Evolutionary conservation across 2,797 vertebrate genomes (phyloP), one percentile per base, ranked within the genome.

Genomic region (Neosilurus hyrtlii): DNA sequence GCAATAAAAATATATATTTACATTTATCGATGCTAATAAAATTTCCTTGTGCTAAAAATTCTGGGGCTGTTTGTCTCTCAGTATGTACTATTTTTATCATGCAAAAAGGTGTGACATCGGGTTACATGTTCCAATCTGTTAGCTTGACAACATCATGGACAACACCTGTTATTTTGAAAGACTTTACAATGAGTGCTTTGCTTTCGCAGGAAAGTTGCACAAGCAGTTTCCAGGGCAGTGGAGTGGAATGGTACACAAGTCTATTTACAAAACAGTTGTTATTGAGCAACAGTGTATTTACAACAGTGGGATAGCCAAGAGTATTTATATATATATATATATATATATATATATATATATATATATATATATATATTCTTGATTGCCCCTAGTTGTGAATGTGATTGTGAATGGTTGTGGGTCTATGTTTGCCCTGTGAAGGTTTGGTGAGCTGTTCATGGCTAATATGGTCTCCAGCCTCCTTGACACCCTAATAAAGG

Each of bases 211-310:
- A 63, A 82, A 74, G 65, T 90, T 90, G 88, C 88, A 84, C 68
- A 90, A 89, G 65, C 10, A 11, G 49, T 76, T 76, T 84, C 18
- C 49, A 84, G 30, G 57, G 24, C 37, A 63, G 30, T 37, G 26
- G 20, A 54, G 3, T 37, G 72, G 43, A 52, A 12, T 54, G 35
- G 24, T 52, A 63, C 85, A 61, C 65, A 74, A 87, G 84, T 84
- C 80, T 90, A 85, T 88, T 90, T 90, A 90, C 87, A 86, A 59
- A 75, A 35, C 79, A 52, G 26, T 65, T 30, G 35, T 52, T 59
- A 85, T 90, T 88, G 86, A 79, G 87, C 84, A 89, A 89, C 76
- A 84, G 52, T 56, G 22, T 79, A 30, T 79, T 82, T 63, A 84
- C 80, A 72, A 43, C 22, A 51, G 65, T 63, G 56, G 30, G 22